Evolutionary conservation across 2,113 vertebrate species (phyloP).

Genomic region (Sylvilagus bachmani): DNA sequence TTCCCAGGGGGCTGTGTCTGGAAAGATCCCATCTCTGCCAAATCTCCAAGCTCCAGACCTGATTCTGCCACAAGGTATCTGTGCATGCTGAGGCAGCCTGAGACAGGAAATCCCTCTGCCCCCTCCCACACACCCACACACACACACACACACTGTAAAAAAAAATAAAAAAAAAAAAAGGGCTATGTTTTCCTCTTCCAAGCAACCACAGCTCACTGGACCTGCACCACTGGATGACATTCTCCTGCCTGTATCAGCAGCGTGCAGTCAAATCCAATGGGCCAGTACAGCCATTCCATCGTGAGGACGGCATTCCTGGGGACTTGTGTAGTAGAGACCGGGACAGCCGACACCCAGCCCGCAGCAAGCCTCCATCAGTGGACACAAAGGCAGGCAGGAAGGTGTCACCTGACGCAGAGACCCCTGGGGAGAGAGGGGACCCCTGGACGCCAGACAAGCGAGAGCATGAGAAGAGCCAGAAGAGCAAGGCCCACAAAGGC

Average conservation of each 20-base stretch:
- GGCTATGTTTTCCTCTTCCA: conserved; percentile 18
- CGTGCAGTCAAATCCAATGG: background rate
- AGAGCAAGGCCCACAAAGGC: background rate
- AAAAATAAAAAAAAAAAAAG: too few relatives aligned
- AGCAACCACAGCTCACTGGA: conserved; percentile 39
- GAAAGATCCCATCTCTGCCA: background rate
- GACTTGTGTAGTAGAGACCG: background rate
- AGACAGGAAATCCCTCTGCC: background rate
- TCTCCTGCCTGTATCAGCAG: background rate
- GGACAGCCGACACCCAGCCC: background rate
- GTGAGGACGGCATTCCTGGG: background rate
- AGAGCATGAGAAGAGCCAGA: background rate
- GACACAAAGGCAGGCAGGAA: background rate
- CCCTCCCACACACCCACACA: too few relatives aligned
- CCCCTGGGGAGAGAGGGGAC: background rate
- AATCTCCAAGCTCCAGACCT: background rate
- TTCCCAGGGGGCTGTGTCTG: background rate
- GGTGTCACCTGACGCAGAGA: background rate
- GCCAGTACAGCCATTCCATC: background rate
- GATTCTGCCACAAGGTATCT: background rate
- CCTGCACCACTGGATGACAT: background rate
- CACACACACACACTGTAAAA: too few relatives aligned
- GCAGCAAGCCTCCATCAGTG: conserved; percentile 15
- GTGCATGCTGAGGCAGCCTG: background rate
- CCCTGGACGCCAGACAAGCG: background rate